These are phyloP conservation scores for Seira sanloemensis DNA, from an alignment of 2,888 invertebrate genomes.

Conservation along the genomic window DNA sequence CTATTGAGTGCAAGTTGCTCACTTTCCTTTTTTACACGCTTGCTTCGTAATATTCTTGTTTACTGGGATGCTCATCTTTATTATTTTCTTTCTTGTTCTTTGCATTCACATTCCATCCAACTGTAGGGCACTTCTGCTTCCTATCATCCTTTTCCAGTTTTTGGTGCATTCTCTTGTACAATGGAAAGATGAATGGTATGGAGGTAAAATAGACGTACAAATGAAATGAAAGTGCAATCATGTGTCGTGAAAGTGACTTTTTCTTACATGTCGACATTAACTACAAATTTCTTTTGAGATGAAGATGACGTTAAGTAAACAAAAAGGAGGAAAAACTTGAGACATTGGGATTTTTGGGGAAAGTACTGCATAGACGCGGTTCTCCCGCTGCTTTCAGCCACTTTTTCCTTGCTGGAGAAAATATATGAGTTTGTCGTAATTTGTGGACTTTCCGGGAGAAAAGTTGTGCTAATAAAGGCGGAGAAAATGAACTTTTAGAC, in stretches of 20 bases:
- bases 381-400: background rate
- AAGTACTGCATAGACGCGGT: too few species aligned
- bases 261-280: constrained; percentile 44
- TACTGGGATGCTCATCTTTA: constrained; percentile 12
- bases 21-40: constrained; percentile 29
- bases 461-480: background rate
- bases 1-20: constrained; percentile 71
- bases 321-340: constrained; percentile 15
- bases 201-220: background rate
- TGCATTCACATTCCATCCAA: background rate
- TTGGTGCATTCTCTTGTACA: constrained; percentile 25
- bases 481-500: background rate
- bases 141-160: constrained; percentile 20
- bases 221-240: constrained; percentile 25
- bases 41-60: constrained; percentile 26
- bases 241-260: constrained; percentile 12
- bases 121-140: background rate
- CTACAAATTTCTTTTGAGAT: constrained; percentile 44
- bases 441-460: background rate
- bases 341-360: too few species aligned
- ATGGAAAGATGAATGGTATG: constrained; percentile 46
- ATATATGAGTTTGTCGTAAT: background rate
- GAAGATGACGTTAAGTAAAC: constrained; percentile 56
- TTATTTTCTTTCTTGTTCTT: constrained; percentile 4
- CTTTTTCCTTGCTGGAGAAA: background rate